Evolutionary conservation across 2,113 vertebrate species (phyloP), one percentile per base, ranked within the genome.

Genomic region (Haliaeetus leucogaster): DNA sequence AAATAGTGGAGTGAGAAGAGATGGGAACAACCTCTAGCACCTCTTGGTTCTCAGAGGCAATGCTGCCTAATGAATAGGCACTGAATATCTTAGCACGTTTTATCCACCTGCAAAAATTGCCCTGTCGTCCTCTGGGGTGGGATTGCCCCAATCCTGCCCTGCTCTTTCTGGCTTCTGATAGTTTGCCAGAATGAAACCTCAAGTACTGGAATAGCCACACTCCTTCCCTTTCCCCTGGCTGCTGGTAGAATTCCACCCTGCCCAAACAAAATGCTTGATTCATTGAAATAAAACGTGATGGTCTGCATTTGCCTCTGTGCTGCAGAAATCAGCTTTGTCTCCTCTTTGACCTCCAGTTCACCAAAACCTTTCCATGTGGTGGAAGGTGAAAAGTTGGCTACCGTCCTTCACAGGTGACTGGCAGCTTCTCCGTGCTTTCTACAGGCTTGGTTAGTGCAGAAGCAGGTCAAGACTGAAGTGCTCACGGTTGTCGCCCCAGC

Each of bases 401-500:
- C 29, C 7, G 47, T 55, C 82, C 70, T 63, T 85, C 70, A 47
- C 6, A 72, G 82, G 19, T 55, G 61, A 55, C 84, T 34, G 48
- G 16, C 70, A 92, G 74, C 66, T 85, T 59, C 66, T 82, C 21
- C 30, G 4, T 14, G 73, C 26, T 63, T 76, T 38, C 26, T 7
- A 0, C 25, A 52, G 65, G 32, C 65, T 82, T 16, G 38, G 16
- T 74, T 71, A 62, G 10, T 7, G 0, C 65, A 32, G 84, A 20
- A 50, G 50, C 70, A 50, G 27, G 30, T 76, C 23, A 34, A 40
- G 82, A 43, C 65, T 47, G 66, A 52, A 76, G 62, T 0, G 26
- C 53, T 76, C 26, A 3, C 0, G 0, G 52, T 38, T 17, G 59
- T 81, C 19, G 0, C 43, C 32, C 26, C 7, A 0, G 48, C 43